These are phyloP conservation scores for Hofmannophila pseudospretella DNA, from an alignment of 2,888 invertebrate genomes.

Conservation along the genomic window DNA sequence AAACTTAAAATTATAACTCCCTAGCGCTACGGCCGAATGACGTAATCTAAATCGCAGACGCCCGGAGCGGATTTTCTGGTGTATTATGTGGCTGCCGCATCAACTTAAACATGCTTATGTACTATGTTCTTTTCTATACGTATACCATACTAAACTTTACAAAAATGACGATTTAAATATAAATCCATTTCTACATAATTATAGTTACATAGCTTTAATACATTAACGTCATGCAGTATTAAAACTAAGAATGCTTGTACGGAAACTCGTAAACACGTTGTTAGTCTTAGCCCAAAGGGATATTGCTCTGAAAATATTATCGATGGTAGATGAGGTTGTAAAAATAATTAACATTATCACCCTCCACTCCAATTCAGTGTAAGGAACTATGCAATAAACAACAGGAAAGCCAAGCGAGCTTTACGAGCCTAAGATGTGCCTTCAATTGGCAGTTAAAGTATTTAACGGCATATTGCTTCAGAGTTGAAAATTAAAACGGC, in stretches of 20 bases:
- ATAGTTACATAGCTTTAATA: not conserved
- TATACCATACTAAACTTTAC: too few species aligned
- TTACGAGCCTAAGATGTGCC: constrained; percentile 56
- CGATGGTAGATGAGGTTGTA: not conserved
- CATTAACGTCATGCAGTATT: not conserved
- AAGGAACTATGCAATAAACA: constrained; percentile 49
- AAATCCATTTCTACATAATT: too few species aligned
- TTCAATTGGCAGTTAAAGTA: constrained; percentile 55
- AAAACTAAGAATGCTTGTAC: not conserved
- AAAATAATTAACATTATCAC: constrained; percentile 26
- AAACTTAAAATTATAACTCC: too few species aligned
- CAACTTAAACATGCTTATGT: too few species aligned
- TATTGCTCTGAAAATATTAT: not conserved
- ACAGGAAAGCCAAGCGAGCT: constrained; percentile 51
- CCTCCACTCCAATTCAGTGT: constrained; percentile 21
- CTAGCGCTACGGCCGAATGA: too few species aligned
- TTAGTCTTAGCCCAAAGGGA: not conserved
- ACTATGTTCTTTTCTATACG: too few species aligned
- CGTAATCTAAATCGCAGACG: too few species aligned
- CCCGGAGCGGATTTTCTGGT: too few species aligned
- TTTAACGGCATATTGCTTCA: constrained; percentile 59
- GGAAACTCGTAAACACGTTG: not conserved
- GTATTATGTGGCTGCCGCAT: too few species aligned
- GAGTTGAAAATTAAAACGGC: constrained; percentile 52
- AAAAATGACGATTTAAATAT: too few species aligned